A percentile compares a stretch with the other conserved stretches of the same genome.
These are phyloP conservation scores for Ips nitidus DNA, from an alignment of 1,140 invertebrate genomes.

Conservation along the genomic window DNA sequence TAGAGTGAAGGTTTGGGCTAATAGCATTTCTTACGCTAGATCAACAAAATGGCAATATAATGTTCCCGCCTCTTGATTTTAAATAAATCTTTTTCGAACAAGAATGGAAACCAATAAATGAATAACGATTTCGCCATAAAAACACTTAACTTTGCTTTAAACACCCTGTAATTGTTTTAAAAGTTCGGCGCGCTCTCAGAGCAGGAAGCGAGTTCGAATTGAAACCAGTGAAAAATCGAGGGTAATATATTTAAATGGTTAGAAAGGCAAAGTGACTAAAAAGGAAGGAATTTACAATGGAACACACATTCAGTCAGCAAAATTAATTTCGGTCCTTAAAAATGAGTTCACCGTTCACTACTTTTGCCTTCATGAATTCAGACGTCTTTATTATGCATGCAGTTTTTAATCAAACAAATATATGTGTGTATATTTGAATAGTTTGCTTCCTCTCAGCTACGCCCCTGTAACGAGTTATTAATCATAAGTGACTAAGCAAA, in stretches of 20 bases:
- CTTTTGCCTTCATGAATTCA: not conserved
- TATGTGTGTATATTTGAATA: not conserved
- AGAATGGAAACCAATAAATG: not conserved
- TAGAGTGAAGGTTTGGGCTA: no score
- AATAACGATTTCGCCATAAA: conserved; percentile 17
- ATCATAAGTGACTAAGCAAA: conserved; percentile 18
- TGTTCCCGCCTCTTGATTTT: no score
- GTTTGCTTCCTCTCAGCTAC: not conserved
- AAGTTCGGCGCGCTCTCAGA: conserved; percentile 25
- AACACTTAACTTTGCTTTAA: conserved; percentile 27
- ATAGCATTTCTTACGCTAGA: no score
- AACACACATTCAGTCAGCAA: conserved; percentile 24
- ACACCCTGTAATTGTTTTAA: conserved; percentile 29
- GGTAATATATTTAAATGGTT: conserved; percentile 32
- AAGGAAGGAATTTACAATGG: conserved; percentile 32
- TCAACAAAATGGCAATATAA: no score
- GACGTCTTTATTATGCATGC: conserved; percentile 2
- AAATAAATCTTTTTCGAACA: conserved; percentile 1
- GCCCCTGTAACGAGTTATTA: conserved; percentile 10
- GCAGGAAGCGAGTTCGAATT: conserved; percentile 24
- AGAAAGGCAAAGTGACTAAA: conserved; percentile 28
- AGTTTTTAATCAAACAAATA: conserved; percentile 9
- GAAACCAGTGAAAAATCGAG: conserved; percentile 32
- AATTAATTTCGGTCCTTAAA: conserved; percentile 27
- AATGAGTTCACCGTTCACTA: conserved; percentile 6